Base-by-base conservation (phyloP, 2,113 vertebrate genomes). In the Nettapus auritus region DNA sequence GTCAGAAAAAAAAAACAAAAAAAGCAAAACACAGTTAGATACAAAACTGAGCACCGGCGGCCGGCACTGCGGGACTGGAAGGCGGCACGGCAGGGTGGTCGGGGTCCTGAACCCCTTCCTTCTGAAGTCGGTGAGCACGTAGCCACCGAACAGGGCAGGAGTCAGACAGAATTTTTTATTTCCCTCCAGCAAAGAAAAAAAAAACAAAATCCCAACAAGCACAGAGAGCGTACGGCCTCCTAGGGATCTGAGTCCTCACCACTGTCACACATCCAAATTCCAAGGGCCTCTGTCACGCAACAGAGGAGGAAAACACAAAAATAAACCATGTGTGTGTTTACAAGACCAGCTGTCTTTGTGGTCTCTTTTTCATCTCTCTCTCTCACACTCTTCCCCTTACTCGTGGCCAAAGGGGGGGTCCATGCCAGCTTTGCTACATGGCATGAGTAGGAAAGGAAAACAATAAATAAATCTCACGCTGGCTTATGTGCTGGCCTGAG, bases 271-370 rank as follows among this genome's bases (percentile, higher is more conserved):
- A 89, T 95, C 94, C 96, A 97, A 84, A 89, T 90, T 91, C 53
- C 79, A 88, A 94, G 87, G 46, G 89, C 57, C 77, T 96, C 78
- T 96, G 85, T 92, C 19, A 12, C 36, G 52, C 86, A 93, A 97
- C 91, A 94, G 29, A 56, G 75, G 71, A 94, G 84, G 38, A 88
- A 90, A 93, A 89, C 40, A 93, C 74, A 92, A 90, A 93, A 93
- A 95, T 84, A 97, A 97, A 88, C 69, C 77, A 94, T 38, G 57
- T 2, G 3, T 87, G 59, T 93, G 81, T 92, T 97, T 95, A 93
- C 48, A 90, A 71, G 82, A 94, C 94, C 96, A 96, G 90, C 85
- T 97, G 93, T 90, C 90, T 94, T 67, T 86, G 33, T 78, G 86
- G 62, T 88, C 64, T 60, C 64, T 81, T 71, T n/a, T 67, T 77